Percentiles rank a stretch among this genome's conserved stretches.
phyloP scores from a whole-genome alignment of 2,113 vertebrate species.

The Takifugu bimaculatus region DNA sequence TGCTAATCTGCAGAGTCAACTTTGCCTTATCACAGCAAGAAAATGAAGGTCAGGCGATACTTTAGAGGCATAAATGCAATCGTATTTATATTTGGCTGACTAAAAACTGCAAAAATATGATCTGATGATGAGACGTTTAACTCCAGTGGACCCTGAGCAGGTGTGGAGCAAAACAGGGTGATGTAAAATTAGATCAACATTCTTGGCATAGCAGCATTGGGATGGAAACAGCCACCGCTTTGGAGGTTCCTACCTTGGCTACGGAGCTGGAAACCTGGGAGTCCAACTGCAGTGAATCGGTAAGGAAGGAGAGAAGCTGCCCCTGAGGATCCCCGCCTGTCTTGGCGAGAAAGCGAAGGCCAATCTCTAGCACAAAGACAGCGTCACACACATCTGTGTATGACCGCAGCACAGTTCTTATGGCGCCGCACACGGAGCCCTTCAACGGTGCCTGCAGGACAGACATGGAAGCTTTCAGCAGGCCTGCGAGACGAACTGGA shows the following conservation, averaged over 20 bases:
- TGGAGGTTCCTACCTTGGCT: constrained; percentile 59
- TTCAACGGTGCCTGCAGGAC: constrained; percentile 60
- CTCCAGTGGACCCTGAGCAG: no score
- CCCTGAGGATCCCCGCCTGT: constrained; percentile 43
- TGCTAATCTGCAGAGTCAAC: neutral
- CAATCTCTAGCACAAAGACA: constrained; percentile 58
- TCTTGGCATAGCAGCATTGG: neutral
- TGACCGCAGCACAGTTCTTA: constrained; percentile 59
- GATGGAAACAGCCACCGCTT: neutral
- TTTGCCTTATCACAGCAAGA: neutral
- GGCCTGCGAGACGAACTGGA: neutral
- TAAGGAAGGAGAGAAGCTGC: constrained; percentile 59
- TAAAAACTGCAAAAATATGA: neutral
- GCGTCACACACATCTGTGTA: constrained; percentile 72
- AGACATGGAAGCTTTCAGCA: constrained; percentile 9
- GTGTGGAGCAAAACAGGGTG: no score
- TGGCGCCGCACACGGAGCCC: constrained; percentile 49
- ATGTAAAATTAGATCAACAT: neutral
- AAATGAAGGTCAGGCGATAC: neutral
- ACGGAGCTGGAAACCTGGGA: constrained; percentile 63
- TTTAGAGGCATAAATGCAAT: neutral
- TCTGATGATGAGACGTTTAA: no score
- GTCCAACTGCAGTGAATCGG: constrained; percentile 62
- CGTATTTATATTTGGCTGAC: neutral
- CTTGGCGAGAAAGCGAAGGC: constrained; percentile 71